Evolutionary conservation across 2,797 vertebrate species (phyloP).

Genomic region (Thripadectes ignobilis): DNA sequence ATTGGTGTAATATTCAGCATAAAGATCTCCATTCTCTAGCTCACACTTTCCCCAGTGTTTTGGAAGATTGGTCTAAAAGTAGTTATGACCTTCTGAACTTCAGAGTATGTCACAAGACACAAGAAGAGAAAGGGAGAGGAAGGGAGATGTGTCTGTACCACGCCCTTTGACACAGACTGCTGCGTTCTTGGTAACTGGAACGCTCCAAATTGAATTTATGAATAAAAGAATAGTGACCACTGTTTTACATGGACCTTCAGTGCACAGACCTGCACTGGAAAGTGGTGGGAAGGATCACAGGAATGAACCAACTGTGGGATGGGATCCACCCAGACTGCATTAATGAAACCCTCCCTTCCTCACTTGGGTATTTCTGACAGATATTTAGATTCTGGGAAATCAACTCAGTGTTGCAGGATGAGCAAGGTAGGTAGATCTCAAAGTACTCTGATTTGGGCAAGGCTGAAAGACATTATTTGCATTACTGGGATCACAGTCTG

Average conservation of each 20-base stretch:
- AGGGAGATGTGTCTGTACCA: neutral
- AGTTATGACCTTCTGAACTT: neutral
- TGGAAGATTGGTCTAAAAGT: neutral
- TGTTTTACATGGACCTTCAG: neutral
- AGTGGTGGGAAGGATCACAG: fast-evolving
- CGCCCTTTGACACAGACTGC: neutral
- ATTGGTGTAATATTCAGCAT: neutral
- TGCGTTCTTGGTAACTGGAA: neutral
- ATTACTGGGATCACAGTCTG: neutral
- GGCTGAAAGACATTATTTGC: neutral
- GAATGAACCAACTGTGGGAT: fast-evolving
- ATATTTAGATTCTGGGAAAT: neutral
- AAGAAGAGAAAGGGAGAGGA: neutral
- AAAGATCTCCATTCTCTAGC: neutral
- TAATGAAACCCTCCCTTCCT: neutral
- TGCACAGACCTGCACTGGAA: fast-evolving
- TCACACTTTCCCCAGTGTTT: neutral
- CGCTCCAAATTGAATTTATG: neutral
- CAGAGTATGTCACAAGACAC: neutral
- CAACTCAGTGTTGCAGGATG: neutral
- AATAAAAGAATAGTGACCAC: neutral
- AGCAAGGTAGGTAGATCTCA: neutral
- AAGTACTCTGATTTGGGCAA: neutral
- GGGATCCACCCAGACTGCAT: neutral
- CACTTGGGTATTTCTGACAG: neutral